Percentiles rank a stretch among this genome's conserved stretches.
phyloP scores from a whole-genome alignment of 2,113 vertebrate genomes.

The Hassar affinis region DNA sequence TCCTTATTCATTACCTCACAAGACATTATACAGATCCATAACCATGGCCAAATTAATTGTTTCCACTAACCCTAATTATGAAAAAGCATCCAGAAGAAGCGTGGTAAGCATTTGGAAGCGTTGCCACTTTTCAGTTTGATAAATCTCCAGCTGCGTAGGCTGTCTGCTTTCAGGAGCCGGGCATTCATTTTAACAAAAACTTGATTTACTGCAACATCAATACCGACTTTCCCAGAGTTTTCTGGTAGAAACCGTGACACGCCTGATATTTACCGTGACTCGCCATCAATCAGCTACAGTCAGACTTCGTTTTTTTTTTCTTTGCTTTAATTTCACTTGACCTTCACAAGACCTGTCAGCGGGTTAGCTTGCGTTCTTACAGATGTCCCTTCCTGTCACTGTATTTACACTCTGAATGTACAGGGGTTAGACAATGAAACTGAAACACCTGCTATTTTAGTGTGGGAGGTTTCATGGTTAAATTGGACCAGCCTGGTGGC shows the following conservation, averaged over 20 bases:
- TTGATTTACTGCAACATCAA: conserved; percentile 40
- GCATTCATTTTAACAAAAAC: conserved; percentile 38
- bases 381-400: background rate
- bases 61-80: conserved; percentile 70
- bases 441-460: no score
- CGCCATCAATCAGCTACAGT: conserved; percentile 29
- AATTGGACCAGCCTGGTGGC: no score
- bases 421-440: no score
- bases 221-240: conserved; percentile 28
- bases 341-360: conserved; percentile 22
- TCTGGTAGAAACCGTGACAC: conserved; percentile 26
- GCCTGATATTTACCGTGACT: conserved; percentile 41
- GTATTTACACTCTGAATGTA: no score
- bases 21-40: conserved; percentile 61
- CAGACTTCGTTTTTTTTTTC: conserved; percentile 14
- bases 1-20: conserved; percentile 56
- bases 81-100: conserved; percentile 60
- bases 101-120: conserved; percentile 56
- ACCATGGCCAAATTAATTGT: conserved; percentile 67
- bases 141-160: conserved; percentile 20
- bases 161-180: conserved; percentile 23
- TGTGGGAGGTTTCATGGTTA: no score
- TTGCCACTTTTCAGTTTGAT: conserved; percentile 49
- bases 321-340: conserved; percentile 26
- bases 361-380: background rate